phyloP scores from a whole-genome alignment of 2,888 invertebrate genomes.

The Ornithoptera alexandrae region DNA sequence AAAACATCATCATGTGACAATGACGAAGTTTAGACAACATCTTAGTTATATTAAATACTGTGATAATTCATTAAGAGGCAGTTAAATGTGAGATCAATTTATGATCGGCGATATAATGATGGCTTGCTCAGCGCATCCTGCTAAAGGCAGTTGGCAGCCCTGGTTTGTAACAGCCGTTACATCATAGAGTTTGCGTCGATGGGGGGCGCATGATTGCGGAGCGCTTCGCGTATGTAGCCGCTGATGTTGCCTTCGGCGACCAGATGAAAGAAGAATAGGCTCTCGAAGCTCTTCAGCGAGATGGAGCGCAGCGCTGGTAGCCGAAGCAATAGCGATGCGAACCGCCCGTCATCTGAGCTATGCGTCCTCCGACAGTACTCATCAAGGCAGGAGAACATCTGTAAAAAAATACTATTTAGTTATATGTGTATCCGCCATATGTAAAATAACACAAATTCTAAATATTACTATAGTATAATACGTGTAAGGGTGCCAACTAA shows the following conservation, averaged over 20 bases:
- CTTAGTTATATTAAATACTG: neutral
- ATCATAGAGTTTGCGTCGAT: slow-evolving; percentile 61
- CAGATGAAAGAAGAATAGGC: slow-evolving; percentile 95
- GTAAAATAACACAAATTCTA: too few species aligned
- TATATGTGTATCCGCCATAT: too few species aligned
- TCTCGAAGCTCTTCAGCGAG: slow-evolving; percentile 95
- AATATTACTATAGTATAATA: too few species aligned
- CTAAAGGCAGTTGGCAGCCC: neutral
- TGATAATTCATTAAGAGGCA: neutral
- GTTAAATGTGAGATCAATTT: neutral
- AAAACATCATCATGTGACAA: neutral
- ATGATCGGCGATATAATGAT: neutral
- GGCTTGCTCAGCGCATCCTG: neutral
- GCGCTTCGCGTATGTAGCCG: slow-evolving; percentile 89
- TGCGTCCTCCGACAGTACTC: slow-evolving; percentile 94
- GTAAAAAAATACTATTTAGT: slow-evolving; percentile 24
- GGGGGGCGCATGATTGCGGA: slow-evolving; percentile 82
- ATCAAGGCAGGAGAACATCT: slow-evolving; percentile 94
- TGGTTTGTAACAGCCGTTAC: slow-evolving; percentile 30
- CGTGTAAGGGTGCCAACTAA: too few species aligned
- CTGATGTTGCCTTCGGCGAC: slow-evolving; percentile 93
- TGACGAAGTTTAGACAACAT: slow-evolving; percentile 1
- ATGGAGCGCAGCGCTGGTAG: slow-evolving; percentile 94
- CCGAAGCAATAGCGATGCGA: slow-evolving; percentile 95
- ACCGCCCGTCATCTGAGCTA: slow-evolving; percentile 95